Evolutionary conservation across 2,888 invertebrate genomes (phyloP).

Genomic region (Liopterus haemorrhoidalis): DNA sequence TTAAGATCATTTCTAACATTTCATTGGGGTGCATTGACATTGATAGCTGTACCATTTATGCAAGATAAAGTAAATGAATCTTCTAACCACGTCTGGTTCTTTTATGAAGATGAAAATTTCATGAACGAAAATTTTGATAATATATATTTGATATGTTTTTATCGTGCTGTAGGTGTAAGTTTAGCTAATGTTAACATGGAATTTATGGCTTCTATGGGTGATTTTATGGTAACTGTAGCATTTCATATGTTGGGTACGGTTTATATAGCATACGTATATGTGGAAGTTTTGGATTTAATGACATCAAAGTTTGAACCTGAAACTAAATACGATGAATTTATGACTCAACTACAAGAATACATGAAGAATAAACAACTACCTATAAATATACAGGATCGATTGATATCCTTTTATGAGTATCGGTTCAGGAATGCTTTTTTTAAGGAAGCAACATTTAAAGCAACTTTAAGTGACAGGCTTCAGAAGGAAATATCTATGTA

Average conservation of each 20-base stretch:
- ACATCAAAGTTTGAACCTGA: slow-evolving; percentile 36
- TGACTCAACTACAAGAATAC: slow-evolving; percentile 47
- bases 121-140: background rate
- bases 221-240: background rate
- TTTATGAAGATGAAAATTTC: background rate
- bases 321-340: slow-evolving; percentile 43
- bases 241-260: slow-evolving; percentile 1
- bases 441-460: slow-evolving; percentile 45
- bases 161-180: background rate
- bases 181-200: slow-evolving; percentile 1
- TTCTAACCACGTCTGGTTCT: slow-evolving; percentile 6
- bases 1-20: slow-evolving; percentile 3
- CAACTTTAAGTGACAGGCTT: slow-evolving; percentile 32
- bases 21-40: slow-evolving; percentile 9
- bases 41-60: slow-evolving; percentile 5
- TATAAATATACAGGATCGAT: slow-evolving; percentile 42
- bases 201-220: background rate
- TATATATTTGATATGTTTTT: background rate
- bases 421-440: slow-evolving; percentile 48
- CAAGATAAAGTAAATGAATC: background rate
- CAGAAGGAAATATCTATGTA: slow-evolving; percentile 11
- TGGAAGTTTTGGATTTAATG: slow-evolving; percentile 37
- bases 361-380: slow-evolving; percentile 49
- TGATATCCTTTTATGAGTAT: slow-evolving; percentile 48
- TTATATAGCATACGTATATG: slow-evolving; percentile 22